phyloP scores from a whole-genome alignment of 2,113 vertebrate genomes.

The Anhinga rufa region DNA sequence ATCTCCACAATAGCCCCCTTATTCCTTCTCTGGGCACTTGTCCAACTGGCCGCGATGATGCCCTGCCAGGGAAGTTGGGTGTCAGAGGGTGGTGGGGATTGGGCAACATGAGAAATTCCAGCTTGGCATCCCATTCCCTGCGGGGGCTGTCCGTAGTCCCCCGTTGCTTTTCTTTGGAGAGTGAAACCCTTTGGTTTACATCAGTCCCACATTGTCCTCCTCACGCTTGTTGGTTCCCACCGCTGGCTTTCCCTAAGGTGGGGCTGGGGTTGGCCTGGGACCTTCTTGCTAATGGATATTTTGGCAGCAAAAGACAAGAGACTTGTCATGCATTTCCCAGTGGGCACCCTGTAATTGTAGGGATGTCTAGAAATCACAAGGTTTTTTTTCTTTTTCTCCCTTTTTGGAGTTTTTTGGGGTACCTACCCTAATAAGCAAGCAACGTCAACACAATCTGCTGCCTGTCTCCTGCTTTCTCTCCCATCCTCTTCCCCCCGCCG shows the following conservation, averaged over 20 bases:
- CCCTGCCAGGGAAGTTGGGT: neutral
- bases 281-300: rapidly evolving
- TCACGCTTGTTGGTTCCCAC: rapidly evolving
- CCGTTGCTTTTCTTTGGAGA: neutral
- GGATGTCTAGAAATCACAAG: rapidly evolving
- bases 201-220: neutral
- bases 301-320: neutral
- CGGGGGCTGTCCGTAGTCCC: rapidly evolving
- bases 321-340: rapidly evolving
- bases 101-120: neutral
- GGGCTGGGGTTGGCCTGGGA: too few relatives aligned
- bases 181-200: neutral
- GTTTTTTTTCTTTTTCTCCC: rapidly evolving
- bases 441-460: rapidly evolving
- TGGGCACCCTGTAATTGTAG: neutral
- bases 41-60: rapidly evolving
- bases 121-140: rapidly evolving
- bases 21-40: rapidly evolving
- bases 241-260: rapidly evolving
- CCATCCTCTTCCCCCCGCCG: neutral
- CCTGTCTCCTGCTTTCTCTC: neutral
- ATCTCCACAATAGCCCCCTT: neutral
- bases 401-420: neutral
- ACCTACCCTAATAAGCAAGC: neutral
- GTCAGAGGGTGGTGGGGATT: neutral